Base-by-base conservation (phyloP, 2,888 invertebrate species). In the Chorisops tibialis region DNA sequence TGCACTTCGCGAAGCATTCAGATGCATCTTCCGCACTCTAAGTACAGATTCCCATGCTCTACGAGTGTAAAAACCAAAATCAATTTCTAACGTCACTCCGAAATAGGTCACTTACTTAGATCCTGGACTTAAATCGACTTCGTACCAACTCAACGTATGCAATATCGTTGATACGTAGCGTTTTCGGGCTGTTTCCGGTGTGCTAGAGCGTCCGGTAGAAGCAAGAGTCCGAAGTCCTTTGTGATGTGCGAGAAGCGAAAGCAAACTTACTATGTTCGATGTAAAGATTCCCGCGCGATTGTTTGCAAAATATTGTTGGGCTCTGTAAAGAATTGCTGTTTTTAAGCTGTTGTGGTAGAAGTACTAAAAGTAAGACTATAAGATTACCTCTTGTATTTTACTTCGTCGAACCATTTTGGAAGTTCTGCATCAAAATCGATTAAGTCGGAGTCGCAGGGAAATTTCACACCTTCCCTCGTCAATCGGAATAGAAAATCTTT, bases 101-200 rank as follows among this genome's bases (percentile, higher is more conserved):
- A 18, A 48, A n/a, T 7, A 30, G 30, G 9, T 2, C 30, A 30
- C 35, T 61, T 74, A 86, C 87, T 74, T 75, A 56, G 83, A 83
- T 9, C 82, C 83, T 1, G 84, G 83, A 66, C 82, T 82, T 30
- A 89, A 82, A 60, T 88, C 85, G 35, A 84, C 78, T 62, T 85
- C 83, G 73, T 91, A 91, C 93, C 93, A 93, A 2, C 84, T 74
- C 18, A 84, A 74, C 66, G 88, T 85, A 71, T 92, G 89, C 4
- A 86, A 79, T 47, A 88, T 74, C 0, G 93, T 93, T 3, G 86
- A 82, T 4, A 89, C 74, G 72, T 93, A 93, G 69, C 92, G 79
- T 66, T 79, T 82, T 73, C 88, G 87, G 0, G 90, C 85, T 1
- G 83, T 80, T 64, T 80, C 76, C 1, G 81, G 75, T 0, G 83